These are phyloP conservation scores for Griposia aprilina DNA, from an alignment of 2,888 invertebrate species.

Conservation along the genomic window DNA sequence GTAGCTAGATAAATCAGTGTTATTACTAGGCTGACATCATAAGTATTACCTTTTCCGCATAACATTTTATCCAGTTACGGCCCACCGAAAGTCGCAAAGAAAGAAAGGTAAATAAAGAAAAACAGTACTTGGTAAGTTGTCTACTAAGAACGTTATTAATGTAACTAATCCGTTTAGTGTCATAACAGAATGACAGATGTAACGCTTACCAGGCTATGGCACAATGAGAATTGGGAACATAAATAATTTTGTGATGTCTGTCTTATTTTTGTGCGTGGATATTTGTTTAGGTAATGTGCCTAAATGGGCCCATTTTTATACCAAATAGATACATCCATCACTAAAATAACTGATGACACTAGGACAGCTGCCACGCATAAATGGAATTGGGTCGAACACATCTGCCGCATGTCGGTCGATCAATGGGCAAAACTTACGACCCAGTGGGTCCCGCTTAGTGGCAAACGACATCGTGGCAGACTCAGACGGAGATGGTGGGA, in stretches of 20 bases:
- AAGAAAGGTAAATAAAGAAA: constrained; percentile 26
- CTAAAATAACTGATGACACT: no score
- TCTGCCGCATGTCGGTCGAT: no score
- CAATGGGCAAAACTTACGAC: no score
- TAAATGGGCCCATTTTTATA: not conserved
- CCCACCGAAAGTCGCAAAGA: constrained; percentile 19
- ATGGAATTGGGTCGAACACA: no score
- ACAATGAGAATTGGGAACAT: constrained; percentile 50
- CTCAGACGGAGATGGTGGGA: no score
- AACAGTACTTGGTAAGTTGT: constrained; percentile 44
- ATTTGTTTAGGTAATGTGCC: constrained; percentile 24
- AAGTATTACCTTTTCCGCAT: not conserved
- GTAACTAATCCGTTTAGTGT: constrained; percentile 55
- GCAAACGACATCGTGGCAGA: no score
- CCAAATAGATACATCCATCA: no score
- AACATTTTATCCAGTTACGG: not conserved
- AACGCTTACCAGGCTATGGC: constrained; percentile 34
- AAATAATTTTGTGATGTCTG: constrained; percentile 32
- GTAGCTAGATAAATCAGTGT: not conserved
- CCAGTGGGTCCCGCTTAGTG: no score
- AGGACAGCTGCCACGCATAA: no score
- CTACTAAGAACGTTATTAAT: constrained; percentile 49
- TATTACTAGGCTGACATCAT: not conserved
- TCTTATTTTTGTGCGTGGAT: constrained; percentile 4
- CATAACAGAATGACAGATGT: constrained; percentile 34